Conservation (phyloP, 1,140 invertebrate genomes). For the Chlorops oryzae region DNA sequence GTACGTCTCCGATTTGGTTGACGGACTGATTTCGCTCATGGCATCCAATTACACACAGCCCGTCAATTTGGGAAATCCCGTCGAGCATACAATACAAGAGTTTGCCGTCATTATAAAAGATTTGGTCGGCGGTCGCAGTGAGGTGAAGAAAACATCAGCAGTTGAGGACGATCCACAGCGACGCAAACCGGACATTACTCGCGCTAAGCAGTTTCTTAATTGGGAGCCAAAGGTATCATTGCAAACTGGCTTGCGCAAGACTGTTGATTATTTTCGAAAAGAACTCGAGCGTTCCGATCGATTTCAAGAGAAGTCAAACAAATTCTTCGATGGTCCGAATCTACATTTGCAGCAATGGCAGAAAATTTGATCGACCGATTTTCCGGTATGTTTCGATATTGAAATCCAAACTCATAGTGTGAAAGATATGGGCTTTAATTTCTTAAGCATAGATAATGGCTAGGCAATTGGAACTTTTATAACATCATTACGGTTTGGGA, state of each 20-base stretch:
- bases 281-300: constrained; percentile 63
- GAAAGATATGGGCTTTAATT: too few relatives aligned
- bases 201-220: constrained; percentile 77
- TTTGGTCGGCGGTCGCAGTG: constrained; percentile 76
- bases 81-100: constrained; percentile 94
- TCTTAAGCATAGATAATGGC: too few relatives aligned
- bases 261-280: constrained; percentile 85
- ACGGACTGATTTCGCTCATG: constrained; percentile 91
- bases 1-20: constrained; percentile 95
- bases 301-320: constrained; percentile 38
- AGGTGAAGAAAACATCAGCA: constrained; percentile 72
- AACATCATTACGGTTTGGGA: too few relatives aligned
- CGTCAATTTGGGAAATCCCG: constrained; percentile 96
- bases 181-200: constrained; percentile 84
- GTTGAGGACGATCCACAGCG: constrained; percentile 95
- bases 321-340: constrained; percentile 41
- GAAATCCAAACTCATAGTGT: too few relatives aligned
- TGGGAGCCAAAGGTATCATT: constrained; percentile 92
- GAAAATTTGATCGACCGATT: too few relatives aligned
- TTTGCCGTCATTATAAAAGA: constrained; percentile 91
- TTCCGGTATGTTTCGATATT: too few relatives aligned
- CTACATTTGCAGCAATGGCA: too few relatives aligned
- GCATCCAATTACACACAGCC: constrained; percentile 88
- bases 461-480: too few relatives aligned
- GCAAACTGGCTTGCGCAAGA: constrained; percentile 75